phyloP scores from a whole-genome alignment of 2,888 invertebrate genomes.

The Pomacea canaliculata region DNA sequence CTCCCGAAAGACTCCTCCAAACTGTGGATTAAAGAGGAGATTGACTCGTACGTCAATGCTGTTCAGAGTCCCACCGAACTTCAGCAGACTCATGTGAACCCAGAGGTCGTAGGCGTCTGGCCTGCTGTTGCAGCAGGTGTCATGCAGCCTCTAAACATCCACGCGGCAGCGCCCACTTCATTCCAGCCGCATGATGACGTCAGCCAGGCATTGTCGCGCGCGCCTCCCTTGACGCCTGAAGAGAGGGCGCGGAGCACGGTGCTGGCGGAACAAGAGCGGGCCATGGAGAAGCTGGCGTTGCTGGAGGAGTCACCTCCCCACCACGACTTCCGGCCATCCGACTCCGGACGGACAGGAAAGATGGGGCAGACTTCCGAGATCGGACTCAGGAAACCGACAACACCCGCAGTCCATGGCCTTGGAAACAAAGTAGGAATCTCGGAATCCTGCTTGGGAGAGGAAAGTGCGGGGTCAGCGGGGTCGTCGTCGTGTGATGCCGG shows the following conservation, averaged over 20 bases:
- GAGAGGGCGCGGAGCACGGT: neutral
- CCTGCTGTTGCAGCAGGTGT: too few relatives aligned
- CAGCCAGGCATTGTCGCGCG: neutral
- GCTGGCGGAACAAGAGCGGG: slow-evolving; percentile 1
- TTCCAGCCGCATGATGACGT: neutral
- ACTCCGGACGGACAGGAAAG: neutral
- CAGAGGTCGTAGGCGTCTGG: too few relatives aligned
- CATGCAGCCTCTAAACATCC: too few relatives aligned
- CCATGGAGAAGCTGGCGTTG: slow-evolving; percentile 3
- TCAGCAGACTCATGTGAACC: too few relatives aligned
- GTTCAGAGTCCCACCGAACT: too few relatives aligned
- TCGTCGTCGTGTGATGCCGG: neutral
- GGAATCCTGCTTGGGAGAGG: neutral
- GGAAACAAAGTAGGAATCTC: neutral
- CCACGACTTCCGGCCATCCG: neutral
- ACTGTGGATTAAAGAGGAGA: too few relatives aligned
- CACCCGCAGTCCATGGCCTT: neutral
- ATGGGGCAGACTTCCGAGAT: neutral
- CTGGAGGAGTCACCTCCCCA: neutral
- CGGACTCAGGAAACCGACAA: neutral
- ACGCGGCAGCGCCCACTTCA: neutral
- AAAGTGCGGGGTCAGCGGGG: neutral
- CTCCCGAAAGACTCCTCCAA: too few relatives aligned
- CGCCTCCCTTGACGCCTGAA: neutral
- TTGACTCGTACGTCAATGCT: too few relatives aligned